Conservation (phyloP, 2,113 vertebrate genomes). For the Brienomyrus brachyistius region DNA sequence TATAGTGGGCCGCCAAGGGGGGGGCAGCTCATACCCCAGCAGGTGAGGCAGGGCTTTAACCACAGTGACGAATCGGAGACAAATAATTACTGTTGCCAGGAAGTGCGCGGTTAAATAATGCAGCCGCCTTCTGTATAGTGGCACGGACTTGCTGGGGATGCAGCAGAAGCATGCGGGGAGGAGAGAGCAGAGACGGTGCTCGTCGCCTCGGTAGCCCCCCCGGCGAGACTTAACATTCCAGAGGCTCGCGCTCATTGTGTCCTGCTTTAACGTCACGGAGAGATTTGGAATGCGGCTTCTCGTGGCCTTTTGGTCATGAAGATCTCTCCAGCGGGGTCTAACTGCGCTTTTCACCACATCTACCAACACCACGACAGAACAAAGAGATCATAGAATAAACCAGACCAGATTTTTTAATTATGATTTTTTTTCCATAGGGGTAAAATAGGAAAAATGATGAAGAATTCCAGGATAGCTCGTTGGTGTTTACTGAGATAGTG, state of each 20-base stretch:
- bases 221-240: conserved; percentile 13
- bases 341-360: neutral
- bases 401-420: neutral
- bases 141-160: neutral
- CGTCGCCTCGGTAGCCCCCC: neutral
- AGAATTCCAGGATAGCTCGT: neutral
- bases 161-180: neutral
- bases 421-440: neutral
- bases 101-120: neutral
- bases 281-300: neutral
- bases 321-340: neutral
- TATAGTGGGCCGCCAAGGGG: neutral
- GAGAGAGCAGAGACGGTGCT: neutral
- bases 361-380: neutral
- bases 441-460: neutral
- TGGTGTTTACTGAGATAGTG: neutral
- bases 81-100: neutral
- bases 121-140: neutral
- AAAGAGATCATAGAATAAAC: neutral
- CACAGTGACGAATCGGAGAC: neutral
- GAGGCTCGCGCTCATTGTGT: neutral
- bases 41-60: neutral
- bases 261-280: neutral
- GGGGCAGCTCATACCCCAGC: neutral
- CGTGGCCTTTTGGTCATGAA: neutral